Percentiles rank a stretch among this genome's conserved stretches.
These are phyloP conservation scores for Prorops nasuta DNA, from an alignment of 1,140 invertebrate genomes.

Conservation along the genomic window DNA sequence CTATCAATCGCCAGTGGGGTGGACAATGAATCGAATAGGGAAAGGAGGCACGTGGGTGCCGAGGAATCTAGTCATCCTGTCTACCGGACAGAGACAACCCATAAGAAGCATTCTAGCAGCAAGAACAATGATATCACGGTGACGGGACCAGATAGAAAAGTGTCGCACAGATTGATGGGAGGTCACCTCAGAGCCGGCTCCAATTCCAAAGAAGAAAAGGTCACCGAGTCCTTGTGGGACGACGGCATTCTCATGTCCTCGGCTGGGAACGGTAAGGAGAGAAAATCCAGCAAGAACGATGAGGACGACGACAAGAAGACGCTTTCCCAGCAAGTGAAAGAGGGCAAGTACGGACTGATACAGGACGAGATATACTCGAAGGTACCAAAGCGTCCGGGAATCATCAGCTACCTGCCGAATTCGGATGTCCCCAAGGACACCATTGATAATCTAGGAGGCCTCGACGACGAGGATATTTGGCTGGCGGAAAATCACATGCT, in stretches of 20 bases:
- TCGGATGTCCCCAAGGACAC: slow-evolving; percentile 77
- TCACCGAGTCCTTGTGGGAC: slow-evolving; percentile 61
- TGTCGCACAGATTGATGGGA: slow-evolving; percentile 60
- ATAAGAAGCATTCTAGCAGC: slow-evolving; percentile 14
- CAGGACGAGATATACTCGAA: slow-evolving; percentile 77
- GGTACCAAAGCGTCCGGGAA: slow-evolving; percentile 68
- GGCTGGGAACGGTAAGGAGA: slow-evolving; percentile 64
- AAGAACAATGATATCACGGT: slow-evolving; percentile 21
- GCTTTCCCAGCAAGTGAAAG: slow-evolving; percentile 79
- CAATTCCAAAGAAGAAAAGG: slow-evolving; percentile 15
- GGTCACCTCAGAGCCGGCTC: slow-evolving; percentile 56
- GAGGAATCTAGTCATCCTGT: slow-evolving; percentile 36
- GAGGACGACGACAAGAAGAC: slow-evolving; percentile 79
- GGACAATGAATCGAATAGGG: slow-evolving; percentile 7
- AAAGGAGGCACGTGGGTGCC: slow-evolving; percentile 19
- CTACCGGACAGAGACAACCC: slow-evolving; percentile 8
- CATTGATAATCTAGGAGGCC: slow-evolving; percentile 73
- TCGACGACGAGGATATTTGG: slow-evolving; percentile 85
- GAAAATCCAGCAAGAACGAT: slow-evolving; percentile 52
- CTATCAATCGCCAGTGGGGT: slow-evolving; percentile 18
- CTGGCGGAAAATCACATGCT: slow-evolving; percentile 83
- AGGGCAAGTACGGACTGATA: slow-evolving; percentile 86
- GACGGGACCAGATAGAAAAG: slow-evolving; percentile 31
- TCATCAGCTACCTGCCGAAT: slow-evolving; percentile 76
- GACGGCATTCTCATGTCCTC: slow-evolving; percentile 66